Percentiles rank a stretch among this genome's conserved stretches.
These are phyloP conservation scores for Brachionichthys hirsutus DNA, from an alignment of 2,113 vertebrate genomes.

Conservation along the genomic window DNA sequence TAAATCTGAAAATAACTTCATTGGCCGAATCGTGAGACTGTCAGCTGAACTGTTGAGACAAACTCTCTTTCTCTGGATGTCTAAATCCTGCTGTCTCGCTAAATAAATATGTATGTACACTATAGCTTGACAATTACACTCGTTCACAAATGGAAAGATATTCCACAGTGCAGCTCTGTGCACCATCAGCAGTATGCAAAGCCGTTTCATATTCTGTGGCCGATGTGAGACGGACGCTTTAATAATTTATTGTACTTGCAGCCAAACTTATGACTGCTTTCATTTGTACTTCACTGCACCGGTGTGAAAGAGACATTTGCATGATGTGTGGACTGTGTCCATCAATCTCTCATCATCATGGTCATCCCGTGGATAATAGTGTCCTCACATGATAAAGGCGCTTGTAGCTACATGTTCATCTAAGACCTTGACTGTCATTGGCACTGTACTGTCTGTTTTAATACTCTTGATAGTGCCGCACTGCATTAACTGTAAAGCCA, in stretches of 20 bases:
- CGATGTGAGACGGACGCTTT: slow-evolving; percentile 22
- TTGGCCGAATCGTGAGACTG: not conserved
- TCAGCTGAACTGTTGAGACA: slow-evolving; percentile 16
- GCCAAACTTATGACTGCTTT: slow-evolving; percentile 27
- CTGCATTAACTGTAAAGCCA: not conserved
- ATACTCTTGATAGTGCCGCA: not conserved
- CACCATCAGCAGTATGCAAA: slow-evolving; percentile 56
- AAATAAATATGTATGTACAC: slow-evolving; percentile 42
- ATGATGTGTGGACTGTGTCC: slow-evolving; percentile 9
- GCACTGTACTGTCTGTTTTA: not conserved
- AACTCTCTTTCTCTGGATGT: slow-evolving; percentile 11
- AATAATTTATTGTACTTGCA: slow-evolving; percentile 30
- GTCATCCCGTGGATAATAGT: not conserved
- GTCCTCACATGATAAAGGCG: slow-evolving; percentile 10
- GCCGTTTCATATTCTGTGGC: slow-evolving; percentile 20
- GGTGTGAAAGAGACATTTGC: slow-evolving; percentile 1
- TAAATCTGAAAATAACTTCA: not conserved
- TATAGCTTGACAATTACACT: slow-evolving; percentile 47
- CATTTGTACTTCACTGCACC: slow-evolving; percentile 4
- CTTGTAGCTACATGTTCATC: not conserved
- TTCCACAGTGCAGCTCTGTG: slow-evolving; percentile 34
- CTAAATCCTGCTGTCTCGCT: slow-evolving; percentile 27
- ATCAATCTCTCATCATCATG: slow-evolving; percentile 25
- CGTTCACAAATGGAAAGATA: slow-evolving; percentile 42
- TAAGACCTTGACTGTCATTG: slow-evolving; percentile 12